Evolutionary conservation across 2,888 invertebrate species (phyloP).

Genomic region (Drosophila nigritarsus): DNA sequence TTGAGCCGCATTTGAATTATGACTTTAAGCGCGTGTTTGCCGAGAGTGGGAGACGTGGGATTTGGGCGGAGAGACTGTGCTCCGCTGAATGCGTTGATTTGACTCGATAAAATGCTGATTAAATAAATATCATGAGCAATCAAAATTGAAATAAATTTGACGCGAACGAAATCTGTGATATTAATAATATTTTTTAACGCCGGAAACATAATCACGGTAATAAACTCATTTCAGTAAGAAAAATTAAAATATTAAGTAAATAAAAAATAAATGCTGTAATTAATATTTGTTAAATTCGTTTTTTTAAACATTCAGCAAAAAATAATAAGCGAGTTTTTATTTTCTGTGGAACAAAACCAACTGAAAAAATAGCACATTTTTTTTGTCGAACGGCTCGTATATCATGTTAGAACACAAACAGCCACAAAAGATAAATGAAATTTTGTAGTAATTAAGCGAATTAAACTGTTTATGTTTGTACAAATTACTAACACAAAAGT

Average conservation of each 20-base stretch:
- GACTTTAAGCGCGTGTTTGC: conserved; percentile 1
- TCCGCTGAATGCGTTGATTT: conserved; percentile 2
- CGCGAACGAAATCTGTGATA: background rate
- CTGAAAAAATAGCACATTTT: rapidly evolving
- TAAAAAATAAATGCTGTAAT: background rate
- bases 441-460: conserved; percentile 18
- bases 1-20: conserved; percentile 44
- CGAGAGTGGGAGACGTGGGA: background rate
- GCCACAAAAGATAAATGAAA: background rate
- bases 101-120: background rate
- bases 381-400: background rate
- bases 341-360: background rate
- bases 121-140: too few species aligned
- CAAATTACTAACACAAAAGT: conserved; percentile 3
- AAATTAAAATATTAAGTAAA: background rate
- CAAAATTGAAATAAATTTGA: background rate
- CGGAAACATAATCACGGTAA: background rate
- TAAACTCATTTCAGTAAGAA: background rate
- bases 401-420: background rate
- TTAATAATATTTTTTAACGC: background rate
- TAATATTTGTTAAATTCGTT: background rate
- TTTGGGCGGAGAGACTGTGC: background rate
- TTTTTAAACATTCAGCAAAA: background rate
- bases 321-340: background rate
- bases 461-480: conserved; percentile 2